Evolutionary conservation across 2,113 vertebrate genomes (phyloP).

Genomic region (Coregonus clupeaformis): DNA sequence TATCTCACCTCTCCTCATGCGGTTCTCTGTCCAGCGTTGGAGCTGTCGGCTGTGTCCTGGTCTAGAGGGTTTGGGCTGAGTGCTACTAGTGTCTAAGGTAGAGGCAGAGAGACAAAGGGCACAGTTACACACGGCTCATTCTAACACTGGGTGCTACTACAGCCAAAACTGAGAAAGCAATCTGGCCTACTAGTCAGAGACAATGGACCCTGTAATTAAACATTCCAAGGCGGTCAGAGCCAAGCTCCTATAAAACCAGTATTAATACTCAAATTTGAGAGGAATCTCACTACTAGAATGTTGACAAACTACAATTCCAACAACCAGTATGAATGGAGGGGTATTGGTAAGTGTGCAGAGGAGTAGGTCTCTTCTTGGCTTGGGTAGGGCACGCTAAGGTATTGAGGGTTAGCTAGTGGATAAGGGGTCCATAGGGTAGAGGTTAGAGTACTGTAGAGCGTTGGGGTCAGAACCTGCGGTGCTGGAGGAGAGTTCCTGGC

Average conservation of each 20-base stretch:
- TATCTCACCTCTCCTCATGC: conserved; percentile 78
- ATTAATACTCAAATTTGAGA: too few relatives aligned
- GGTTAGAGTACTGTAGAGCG: not conserved
- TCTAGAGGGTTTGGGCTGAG: conserved; percentile 79
- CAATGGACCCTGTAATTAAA: too few relatives aligned
- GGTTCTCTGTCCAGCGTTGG: conserved; percentile 84
- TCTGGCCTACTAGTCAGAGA: too few relatives aligned
- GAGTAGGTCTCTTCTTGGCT: too few relatives aligned
- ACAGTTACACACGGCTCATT: not conserved
- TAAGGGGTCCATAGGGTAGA: too few relatives aligned
- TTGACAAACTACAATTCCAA: too few relatives aligned
- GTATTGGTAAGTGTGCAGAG: too few relatives aligned
- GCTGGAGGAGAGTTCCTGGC: conserved; percentile 95
- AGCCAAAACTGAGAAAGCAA: not conserved
- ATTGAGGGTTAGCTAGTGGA: too few relatives aligned
- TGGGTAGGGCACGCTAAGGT: too few relatives aligned
- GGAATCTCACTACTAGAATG: not conserved
- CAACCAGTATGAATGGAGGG: too few relatives aligned
- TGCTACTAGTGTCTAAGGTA: conserved; percentile 84
- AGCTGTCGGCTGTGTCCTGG: conserved; percentile 83
- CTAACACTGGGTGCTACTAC: not conserved
- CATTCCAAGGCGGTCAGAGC: not conserved
- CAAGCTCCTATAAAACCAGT: too few relatives aligned
- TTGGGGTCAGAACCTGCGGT: conserved; percentile 74
- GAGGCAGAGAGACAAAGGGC: not conserved